Percentiles rank a stretch among this genome's conserved stretches.
phyloP scores from a whole-genome alignment of 2,113 vertebrate genomes.

The Grammatotria lemairii region DNA sequence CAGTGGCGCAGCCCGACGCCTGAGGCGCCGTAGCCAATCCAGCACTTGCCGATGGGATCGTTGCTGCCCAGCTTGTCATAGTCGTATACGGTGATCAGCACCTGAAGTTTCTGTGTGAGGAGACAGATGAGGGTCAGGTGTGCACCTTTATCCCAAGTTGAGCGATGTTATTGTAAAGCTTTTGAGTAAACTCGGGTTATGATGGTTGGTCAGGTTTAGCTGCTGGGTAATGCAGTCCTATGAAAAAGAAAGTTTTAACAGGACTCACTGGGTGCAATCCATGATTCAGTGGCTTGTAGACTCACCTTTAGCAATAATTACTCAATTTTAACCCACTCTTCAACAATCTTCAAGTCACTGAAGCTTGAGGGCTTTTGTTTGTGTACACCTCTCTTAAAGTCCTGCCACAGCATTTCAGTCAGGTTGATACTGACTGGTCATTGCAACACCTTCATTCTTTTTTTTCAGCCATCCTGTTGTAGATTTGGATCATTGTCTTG shows the following conservation, averaged over 20 bases:
- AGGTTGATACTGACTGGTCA: neutral
- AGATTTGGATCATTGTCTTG: neutral
- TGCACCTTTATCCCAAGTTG: neutral
- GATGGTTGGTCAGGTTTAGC: neutral
- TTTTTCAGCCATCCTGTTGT: neutral
- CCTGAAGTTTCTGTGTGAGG: conserved; percentile 69
- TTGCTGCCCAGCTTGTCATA: conserved; percentile 79
- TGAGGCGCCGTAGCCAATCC: conserved; percentile 78
- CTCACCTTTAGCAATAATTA: neutral
- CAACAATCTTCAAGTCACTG: neutral
- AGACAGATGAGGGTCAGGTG: neutral
- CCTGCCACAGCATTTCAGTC: neutral
- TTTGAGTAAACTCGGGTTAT: neutral
- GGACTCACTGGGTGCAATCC: neutral
- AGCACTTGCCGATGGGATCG: conserved; percentile 77
- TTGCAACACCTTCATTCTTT: neutral
- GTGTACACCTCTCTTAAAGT: neutral
- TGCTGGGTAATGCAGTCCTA: neutral
- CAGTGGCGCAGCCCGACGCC: conserved; percentile 80
- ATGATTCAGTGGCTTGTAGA: neutral
- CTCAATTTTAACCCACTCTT: neutral
- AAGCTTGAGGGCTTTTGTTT: neutral
- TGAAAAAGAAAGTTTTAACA: neutral
- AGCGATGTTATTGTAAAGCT: fast-evolving
- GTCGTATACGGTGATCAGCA: conserved; percentile 72